A percentile compares a stretch with the other conserved stretches of the same genome.
Evolutionary conservation across 2,113 vertebrate species (phyloP).

Genomic region (Vicugna pacos): DNA sequence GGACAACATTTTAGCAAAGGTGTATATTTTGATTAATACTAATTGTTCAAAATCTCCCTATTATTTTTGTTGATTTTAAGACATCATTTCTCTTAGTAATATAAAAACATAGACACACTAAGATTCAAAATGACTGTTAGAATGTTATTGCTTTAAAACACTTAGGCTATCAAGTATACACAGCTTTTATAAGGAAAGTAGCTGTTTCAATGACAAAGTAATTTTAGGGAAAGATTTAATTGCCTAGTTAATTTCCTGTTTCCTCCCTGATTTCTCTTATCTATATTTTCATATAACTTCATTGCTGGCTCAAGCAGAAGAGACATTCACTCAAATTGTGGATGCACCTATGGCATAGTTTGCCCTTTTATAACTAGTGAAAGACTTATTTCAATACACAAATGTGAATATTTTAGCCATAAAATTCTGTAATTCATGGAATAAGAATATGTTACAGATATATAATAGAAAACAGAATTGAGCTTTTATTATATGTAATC

Average conservation of each 20-base stretch:
- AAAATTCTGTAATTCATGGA: neutral
- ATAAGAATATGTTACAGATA: neutral
- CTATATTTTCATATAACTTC: slow-evolving; percentile 32
- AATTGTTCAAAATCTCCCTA: neutral
- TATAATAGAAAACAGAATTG: neutral
- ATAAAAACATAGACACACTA: neutral
- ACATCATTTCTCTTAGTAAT: neutral
- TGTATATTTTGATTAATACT: slow-evolving; percentile 29
- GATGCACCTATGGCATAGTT: neutral
- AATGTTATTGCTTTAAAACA: neutral
- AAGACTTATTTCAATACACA: slow-evolving; percentile 55
- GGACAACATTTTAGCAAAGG: neutral
- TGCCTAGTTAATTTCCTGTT: neutral
- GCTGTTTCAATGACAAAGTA: slow-evolving; percentile 57
- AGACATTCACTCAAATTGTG: neutral
- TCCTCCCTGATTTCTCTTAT: neutral
- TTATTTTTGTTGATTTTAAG: neutral
- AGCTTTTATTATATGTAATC: neutral
- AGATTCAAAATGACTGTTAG: neutral
- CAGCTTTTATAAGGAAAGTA: neutral
- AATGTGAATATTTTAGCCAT: neutral
- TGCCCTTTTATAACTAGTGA: neutral
- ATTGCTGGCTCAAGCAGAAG: neutral
- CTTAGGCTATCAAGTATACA: neutral
- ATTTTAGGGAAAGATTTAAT: neutral